Conservation (phyloP, 2,888 invertebrate genomes). For the Pyralis farinalis region DNA sequence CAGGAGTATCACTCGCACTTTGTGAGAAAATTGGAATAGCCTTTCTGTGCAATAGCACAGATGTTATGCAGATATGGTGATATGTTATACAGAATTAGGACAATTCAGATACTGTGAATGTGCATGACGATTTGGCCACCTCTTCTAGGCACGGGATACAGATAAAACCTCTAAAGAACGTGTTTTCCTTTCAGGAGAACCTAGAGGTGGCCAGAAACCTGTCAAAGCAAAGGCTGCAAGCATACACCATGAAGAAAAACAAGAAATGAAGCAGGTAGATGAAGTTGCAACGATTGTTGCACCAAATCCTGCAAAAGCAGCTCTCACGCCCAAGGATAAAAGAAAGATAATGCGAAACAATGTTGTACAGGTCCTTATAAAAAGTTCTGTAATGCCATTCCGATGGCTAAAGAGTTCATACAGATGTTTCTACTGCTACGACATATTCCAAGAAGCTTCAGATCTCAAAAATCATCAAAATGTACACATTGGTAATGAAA, state of each 20-base stretch:
- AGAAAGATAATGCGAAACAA: constrained; percentile 58
- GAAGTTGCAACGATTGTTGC: neutral
- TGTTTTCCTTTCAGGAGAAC: constrained; percentile 70
- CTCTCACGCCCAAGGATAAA: constrained; percentile 47
- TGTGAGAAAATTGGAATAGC: no score
- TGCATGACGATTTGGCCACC: constrained; percentile 41
- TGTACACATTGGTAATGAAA: constrained; percentile 41
- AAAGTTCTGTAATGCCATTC: constrained; percentile 66
- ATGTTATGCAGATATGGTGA: no score
- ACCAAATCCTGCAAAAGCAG: constrained; percentile 15
- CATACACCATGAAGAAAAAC: neutral
- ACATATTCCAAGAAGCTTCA: constrained; percentile 63
- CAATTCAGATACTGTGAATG: no score
- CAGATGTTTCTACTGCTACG: constrained; percentile 71
- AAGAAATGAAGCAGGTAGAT: neutral
- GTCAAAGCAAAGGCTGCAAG: constrained; percentile 17
- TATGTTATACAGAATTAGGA: neutral
- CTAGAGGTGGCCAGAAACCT: constrained; percentile 56
- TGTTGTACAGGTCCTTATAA: constrained; percentile 53
- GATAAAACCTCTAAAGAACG: constrained; percentile 31
- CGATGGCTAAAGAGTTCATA: constrained; percentile 71
- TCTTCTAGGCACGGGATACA: constrained; percentile 27
- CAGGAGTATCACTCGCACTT: no score
- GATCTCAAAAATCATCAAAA: constrained; percentile 59
- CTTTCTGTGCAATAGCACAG: no score